Conservation (phyloP, 1,140 invertebrate species). For the Microplitis demolitor region DNA sequence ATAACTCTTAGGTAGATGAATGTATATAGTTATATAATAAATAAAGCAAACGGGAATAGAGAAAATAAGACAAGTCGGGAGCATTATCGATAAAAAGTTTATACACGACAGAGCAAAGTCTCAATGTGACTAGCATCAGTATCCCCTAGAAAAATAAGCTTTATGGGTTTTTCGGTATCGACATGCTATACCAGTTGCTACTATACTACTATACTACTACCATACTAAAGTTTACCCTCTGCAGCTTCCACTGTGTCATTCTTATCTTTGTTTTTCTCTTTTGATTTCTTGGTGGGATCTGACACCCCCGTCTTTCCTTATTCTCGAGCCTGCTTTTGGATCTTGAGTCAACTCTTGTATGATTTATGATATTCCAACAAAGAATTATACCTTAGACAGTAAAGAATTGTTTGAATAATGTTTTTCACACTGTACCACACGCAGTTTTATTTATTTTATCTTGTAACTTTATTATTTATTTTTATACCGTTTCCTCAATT, state of each 20-base stretch:
- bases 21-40: not conserved
- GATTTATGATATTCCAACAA: not conserved
- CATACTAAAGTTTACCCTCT: not conserved
- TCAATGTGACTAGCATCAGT: not conserved
- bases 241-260: not conserved
- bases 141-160: not conserved
- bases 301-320: not conserved
- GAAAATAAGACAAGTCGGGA: no score
- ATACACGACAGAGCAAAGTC: not conserved
- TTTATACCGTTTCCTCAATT: not conserved
- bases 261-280: not conserved
- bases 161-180: slow-evolving; percentile 16
- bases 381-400: slow-evolving; percentile 8
- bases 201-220: no score
- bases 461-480: not conserved
- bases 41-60: no score
- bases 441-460: not conserved
- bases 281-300: no score
- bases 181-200: not conserved
- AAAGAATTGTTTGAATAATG: slow-evolving; percentile 14
- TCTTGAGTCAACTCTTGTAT: not conserved
- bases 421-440: not conserved
- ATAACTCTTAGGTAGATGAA: not conserved
- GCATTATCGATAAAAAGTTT: slow-evolving; percentile 24
- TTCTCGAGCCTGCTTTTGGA: not conserved